Evolutionary conservation across 1,140 invertebrate species (phyloP), one percentile per base, ranked within the genome.

Genomic region (Drosophila guanche): DNA sequence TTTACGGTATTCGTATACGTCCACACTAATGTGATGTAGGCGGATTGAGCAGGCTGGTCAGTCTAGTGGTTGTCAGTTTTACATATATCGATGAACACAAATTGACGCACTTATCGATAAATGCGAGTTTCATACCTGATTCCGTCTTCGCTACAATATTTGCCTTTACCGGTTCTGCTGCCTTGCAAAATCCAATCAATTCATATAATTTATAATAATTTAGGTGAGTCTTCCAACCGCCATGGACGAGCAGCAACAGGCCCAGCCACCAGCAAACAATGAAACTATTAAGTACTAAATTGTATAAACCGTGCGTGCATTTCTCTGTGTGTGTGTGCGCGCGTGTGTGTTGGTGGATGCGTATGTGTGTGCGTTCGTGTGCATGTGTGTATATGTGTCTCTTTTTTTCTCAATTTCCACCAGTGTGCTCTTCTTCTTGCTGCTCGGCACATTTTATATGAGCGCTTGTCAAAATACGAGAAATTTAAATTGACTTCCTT

Each of bases 401-500:
- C 74, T 83, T 84, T 79, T 73, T 84, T 84, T 79, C 56, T 80
- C 72, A 78, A 84, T 84, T 84, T 79, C 79, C 81, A 79, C 33
- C 42, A 71, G 47, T 50, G 67, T 83, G 79, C 79, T 37, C 33
- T 84, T 83, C 79, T 83, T 83, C 80, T 79, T 85, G 12, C 65
- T 70, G 79, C 79, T 83, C 76, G 80, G 80, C 79, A 84, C 79
- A 84, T 84, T 84, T 85, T 84, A 76, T 84, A 76, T 75, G 79
- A 79, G 79, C 65, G 79, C 76, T 79, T 83, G 79, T 83, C 79
- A 83, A 83, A 83, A 83, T 83, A 83, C 79, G 75, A 77, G 69
- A 78, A 78, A 37, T 77, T 79, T 66, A 77, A 68, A 41, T 20
- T 68, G 1, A 48, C 77, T 81, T 83, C 46, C 79, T 56, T 57